Evolutionary conservation across 2,888 invertebrate genomes (phyloP), one percentile per base, ranked within the genome.

Genomic region (Pharmacophagus antenor): DNA sequence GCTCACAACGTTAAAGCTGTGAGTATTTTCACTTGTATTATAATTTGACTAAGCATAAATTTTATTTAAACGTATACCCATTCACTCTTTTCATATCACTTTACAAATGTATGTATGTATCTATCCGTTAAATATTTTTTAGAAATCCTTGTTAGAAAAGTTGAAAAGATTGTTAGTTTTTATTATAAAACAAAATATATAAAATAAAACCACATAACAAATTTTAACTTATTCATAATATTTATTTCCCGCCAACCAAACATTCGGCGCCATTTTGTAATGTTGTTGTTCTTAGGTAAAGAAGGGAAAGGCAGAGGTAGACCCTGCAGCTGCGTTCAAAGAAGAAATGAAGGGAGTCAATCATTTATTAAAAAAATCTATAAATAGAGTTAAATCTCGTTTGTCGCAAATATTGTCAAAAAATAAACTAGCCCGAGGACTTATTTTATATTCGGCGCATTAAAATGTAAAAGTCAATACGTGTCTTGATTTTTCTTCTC

Each of bases 1-100:
- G 25, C 74, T 23, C 70, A 64, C 61, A 65, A 76, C 51, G 69
- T 62, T 31, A 68, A 72, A 56, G 77, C 80, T 63, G 82, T 82
- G 73, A 82, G 82, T 80, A 67, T 53, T n/a, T 15, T 27, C 27
- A 10, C 5, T n/a, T n/a, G n/a, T n/a, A n/a, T n/a, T n/a, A n/a
- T n/a, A n/a, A n/a, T n/a, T n/a, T n/a, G n/a, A n/a, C n/a, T n/a
- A n/a, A n/a, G n/a, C n/a, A n/a, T n/a, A n/a, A n/a, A n/a, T n/a
- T n/a, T n/a, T n/a, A n/a, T n/a, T n/a, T n/a, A n/a, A n/a, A n/a
- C n/a, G n/a, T n/a, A n/a, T n/a, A n/a, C n/a, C n/a, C n/a, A n/a
- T n/a, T n/a, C n/a, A n/a, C n/a, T n/a, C n/a, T n/a, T n/a, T n/a
- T n/a, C n/a, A n/a, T n/a, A n/a, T n/a, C n/a, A n/a, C n/a, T n/a